Conservation (phyloP, 2,113 vertebrate genomes). For the Serilophus lunatus region DNA sequence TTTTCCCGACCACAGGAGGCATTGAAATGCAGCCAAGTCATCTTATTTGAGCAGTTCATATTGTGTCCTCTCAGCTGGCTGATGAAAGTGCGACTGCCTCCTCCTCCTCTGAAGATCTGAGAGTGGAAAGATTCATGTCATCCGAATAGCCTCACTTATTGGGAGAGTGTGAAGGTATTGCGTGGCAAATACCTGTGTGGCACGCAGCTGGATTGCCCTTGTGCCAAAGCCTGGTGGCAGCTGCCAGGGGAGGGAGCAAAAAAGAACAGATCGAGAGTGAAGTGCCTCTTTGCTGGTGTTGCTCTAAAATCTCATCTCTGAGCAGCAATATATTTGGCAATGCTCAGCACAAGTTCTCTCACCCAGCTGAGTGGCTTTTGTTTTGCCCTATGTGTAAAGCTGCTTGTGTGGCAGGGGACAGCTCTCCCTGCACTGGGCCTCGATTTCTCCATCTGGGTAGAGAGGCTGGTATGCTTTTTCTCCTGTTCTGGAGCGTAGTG, state of each 20-base stretch:
- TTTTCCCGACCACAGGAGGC: neutral
- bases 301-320: neutral
- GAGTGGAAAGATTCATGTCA: accelerated
- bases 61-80: neutral
- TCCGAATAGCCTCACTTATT: neutral
- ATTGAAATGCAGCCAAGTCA: neutral
- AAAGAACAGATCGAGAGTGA: neutral
- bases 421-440: neutral
- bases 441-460: neutral
- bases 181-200: neutral
- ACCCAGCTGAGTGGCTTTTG: neutral
- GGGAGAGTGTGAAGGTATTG: neutral
- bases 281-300: neutral
- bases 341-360: neutral
- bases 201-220: neutral
- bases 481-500: accelerated
- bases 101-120: neutral
- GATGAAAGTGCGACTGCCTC: neutral
- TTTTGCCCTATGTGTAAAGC: neutral
- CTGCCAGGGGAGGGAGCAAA: neutral
- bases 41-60: neutral
- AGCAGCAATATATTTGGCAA: accelerated
- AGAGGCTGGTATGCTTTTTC: accelerated
- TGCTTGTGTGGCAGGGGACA: neutral
- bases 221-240: neutral